Percentiles rank a stretch among this genome's conserved stretches.
phyloP scores from a whole-genome alignment of 1,140 invertebrate species.

The Papilio aristodemus region DNA sequence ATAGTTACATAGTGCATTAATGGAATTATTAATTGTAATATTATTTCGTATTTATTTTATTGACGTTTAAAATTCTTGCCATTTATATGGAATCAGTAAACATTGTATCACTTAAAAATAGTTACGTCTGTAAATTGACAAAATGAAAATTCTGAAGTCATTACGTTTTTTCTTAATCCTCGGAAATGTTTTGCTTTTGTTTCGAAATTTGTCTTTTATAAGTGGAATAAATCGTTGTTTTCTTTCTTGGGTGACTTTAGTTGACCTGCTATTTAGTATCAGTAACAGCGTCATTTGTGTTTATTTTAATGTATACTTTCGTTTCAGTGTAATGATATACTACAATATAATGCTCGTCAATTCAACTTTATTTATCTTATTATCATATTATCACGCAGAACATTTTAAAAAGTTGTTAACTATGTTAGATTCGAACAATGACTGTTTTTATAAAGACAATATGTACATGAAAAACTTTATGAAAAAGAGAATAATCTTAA shows the following conservation, averaged over 20 bases:
- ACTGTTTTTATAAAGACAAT: neutral
- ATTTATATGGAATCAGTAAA: neutral
- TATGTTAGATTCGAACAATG: neutral
- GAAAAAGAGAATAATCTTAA: neutral
- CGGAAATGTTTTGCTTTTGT: neutral
- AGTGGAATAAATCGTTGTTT: neutral
- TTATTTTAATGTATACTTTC: neutral
- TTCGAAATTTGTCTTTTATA: conserved; percentile 12
- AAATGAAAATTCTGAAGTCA: conserved; percentile 11
- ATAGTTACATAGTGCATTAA: neutral
- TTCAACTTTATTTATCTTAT: neutral
- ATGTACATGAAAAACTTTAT: conserved; percentile 1
- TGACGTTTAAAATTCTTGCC: neutral
- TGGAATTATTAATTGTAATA: neutral
- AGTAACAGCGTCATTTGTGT: neutral
- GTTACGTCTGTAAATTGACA: too few species aligned
- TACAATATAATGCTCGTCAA: neutral
- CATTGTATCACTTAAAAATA: neutral
- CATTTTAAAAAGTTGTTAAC: neutral
- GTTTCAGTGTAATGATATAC: neutral
- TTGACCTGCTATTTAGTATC: neutral
- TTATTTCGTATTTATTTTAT: neutral
- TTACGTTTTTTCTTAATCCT: neutral
- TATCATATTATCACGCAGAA: neutral
- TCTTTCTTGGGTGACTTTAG: neutral